Evolutionary conservation across 2,888 invertebrate genomes (phyloP).

Genomic region (Catotricha subobsoleta): DNA sequence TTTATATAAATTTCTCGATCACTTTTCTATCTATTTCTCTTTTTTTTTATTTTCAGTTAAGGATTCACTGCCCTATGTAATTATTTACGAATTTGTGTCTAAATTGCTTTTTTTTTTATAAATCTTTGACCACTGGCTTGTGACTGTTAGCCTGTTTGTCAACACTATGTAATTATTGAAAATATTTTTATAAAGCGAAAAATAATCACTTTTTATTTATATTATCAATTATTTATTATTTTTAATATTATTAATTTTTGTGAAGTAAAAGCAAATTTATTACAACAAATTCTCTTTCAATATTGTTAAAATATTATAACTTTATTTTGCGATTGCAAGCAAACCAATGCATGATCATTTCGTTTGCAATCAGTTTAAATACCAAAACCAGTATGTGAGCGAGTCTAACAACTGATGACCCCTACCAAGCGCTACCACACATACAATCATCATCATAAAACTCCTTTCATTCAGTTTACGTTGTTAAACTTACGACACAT

Average conservation of each 20-base stretch:
- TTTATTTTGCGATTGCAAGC: conserved; percentile 48
- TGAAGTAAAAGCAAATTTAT: conserved; percentile 35
- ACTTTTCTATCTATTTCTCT: too few relatives aligned
- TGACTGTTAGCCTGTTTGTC: conserved; percentile 22
- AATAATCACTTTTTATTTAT: neutral
- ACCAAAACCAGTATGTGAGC: conserved; percentile 18
- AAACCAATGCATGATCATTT: conserved; percentile 48
- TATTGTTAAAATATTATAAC: neutral
- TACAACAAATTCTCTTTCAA: conserved; percentile 24
- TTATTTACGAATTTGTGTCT: conserved; percentile 1
- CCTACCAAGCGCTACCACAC: neutral
- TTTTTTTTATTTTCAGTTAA: too few relatives aligned
- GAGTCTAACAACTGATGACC: neutral
- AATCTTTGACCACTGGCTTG: conserved; percentile 36
- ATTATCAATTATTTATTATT: too few relatives aligned
- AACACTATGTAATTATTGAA: conserved; percentile 10
- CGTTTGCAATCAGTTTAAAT: conserved; percentile 47
- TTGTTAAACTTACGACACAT: neutral
- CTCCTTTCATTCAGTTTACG: too few relatives aligned
- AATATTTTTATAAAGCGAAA: neutral
- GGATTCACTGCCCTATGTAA: conserved; percentile 1
- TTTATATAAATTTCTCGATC: conserved; percentile 5
- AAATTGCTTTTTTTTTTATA: conserved; percentile 17
- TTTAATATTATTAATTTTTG: too few relatives aligned
- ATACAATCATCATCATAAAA: neutral